Conservation (phyloP, 2,888 invertebrate genomes). For the Callyntrura guangdongensis region DNA sequence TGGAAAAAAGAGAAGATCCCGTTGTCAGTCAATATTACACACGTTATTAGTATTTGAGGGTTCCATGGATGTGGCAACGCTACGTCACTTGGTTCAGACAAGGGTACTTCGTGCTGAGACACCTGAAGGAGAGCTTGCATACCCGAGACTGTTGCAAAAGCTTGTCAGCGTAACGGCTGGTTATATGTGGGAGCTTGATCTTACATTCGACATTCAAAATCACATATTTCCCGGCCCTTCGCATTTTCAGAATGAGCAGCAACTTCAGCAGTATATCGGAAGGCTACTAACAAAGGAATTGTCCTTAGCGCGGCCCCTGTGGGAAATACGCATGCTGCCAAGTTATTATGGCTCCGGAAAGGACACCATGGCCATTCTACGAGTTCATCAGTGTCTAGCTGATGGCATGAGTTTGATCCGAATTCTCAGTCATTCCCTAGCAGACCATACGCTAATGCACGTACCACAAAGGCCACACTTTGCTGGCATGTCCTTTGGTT, state of each 20-base stretch:
- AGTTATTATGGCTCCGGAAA: conserved; percentile 86
- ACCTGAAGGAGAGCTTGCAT: conserved; percentile 86
- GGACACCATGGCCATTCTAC: conserved; percentile 86
- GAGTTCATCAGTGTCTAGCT: conserved; percentile 87
- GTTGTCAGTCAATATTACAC: conserved; percentile 86
- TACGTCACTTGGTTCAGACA: conserved; percentile 87
- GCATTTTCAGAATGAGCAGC: conserved; percentile 85
- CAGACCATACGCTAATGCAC: conserved; percentile 85
- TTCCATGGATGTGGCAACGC: conserved; percentile 86
- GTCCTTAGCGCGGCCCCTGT: conserved; percentile 86
- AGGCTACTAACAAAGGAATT: conserved; percentile 86
- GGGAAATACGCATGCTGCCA: conserved; percentile 87
- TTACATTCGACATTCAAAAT: conserved; percentile 87
- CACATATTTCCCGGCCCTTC: conserved; percentile 87
- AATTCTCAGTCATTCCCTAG: conserved; percentile 86
- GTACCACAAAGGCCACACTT: conserved; percentile 86
- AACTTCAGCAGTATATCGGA: conserved; percentile 87
- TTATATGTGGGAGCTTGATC: conserved; percentile 87
- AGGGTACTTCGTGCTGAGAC: conserved; percentile 86
- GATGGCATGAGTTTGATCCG: conserved; percentile 87
- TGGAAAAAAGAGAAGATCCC: conserved; percentile 85
- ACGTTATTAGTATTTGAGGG: conserved; percentile 87
- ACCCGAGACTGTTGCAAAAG: conserved; percentile 87
- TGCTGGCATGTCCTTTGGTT: conserved; percentile 86
- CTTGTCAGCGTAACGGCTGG: conserved; percentile 86